phyloP scores from a whole-genome alignment of 2,113 vertebrate genomes.

The Hylia prasina region DNA sequence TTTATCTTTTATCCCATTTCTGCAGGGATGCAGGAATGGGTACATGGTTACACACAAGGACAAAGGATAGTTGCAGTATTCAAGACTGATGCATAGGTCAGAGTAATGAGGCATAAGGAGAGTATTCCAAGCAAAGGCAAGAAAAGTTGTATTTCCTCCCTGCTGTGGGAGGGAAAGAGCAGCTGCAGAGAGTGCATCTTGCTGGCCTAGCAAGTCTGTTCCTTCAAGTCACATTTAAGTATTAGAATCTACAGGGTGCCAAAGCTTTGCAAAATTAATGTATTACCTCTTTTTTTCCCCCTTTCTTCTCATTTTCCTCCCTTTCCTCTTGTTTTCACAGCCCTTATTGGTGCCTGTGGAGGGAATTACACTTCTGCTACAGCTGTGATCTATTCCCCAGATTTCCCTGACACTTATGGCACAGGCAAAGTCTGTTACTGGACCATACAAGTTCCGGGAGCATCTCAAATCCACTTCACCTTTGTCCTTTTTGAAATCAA shows the following conservation, averaged over 20 bases:
- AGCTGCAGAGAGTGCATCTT: background rate
- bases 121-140: background rate
- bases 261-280: background rate
- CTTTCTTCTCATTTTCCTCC: background rate
- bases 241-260: background rate
- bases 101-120: background rate
- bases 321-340: conserved; percentile 64
- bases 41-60: background rate
- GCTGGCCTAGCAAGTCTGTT: background rate
- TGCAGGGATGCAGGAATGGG: background rate
- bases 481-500: conserved; percentile 94
- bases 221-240: background rate
- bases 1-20: background rate
- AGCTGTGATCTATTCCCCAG: conserved; percentile 90
- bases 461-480: conserved; percentile 84
- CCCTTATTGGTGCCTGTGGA: conserved; percentile 89
- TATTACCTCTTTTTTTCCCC: background rate
- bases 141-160: background rate
- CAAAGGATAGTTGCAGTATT: background rate
- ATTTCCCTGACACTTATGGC: conserved; percentile 89
- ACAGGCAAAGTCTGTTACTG: conserved; percentile 90
- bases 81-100: background rate
- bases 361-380: conserved; percentile 88
- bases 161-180: background rate
- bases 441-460: conserved; percentile 88